Base-by-base conservation (phyloP, 2,888 invertebrate genomes). In the Drosophila tanythrix region DNA sequence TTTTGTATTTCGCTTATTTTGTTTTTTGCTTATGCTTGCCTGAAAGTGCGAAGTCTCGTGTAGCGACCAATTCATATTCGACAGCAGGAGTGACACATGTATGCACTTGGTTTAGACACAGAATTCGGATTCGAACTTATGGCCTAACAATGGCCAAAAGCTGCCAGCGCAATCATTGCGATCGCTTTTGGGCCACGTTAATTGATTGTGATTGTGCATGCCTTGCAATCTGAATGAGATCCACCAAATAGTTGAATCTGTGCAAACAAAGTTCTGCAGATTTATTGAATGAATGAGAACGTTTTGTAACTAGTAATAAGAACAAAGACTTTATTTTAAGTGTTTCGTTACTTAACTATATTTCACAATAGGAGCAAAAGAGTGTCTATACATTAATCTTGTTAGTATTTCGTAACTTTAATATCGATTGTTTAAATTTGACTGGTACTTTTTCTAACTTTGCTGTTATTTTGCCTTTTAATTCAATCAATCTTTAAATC, bases 21-120 rank as follows among this genome's bases (percentile, higher is more conserved):
- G 29, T 10, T 27, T 27, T 27, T 56, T 40, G 56, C 35, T 65
- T 29, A 10, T 57, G 29, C 15, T 31, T 57, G 29, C 0, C 27
- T 29, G 31, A 27, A 89, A 80, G 81, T 88, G 87, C 89, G 74
- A 88, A 82, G 64, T 70, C 52, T 52, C 52, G 74, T 46, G 62
- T 57, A 51, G 53, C 57, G 50, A 51, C 35, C 55, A 77, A 81
- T 90, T 78, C 85, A 80, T 79, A 81, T 81, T 84, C 82, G 84
- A 81, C 90, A 86, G 82, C 85, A 56, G 75, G 89, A 82, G 92
- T 93, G 93, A 93, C 93, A 93, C 90, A 92, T 93, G 93, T 93
- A 93, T 93, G 91, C 92, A 91, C 86, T 90, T 86, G 89, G 90
- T 92, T 92, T 92, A 92, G 87, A 93, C 92, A 92, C 88, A 90